Conservation (phyloP, 2,797 vertebrate species). For the Crenuchus spilurus region DNA sequence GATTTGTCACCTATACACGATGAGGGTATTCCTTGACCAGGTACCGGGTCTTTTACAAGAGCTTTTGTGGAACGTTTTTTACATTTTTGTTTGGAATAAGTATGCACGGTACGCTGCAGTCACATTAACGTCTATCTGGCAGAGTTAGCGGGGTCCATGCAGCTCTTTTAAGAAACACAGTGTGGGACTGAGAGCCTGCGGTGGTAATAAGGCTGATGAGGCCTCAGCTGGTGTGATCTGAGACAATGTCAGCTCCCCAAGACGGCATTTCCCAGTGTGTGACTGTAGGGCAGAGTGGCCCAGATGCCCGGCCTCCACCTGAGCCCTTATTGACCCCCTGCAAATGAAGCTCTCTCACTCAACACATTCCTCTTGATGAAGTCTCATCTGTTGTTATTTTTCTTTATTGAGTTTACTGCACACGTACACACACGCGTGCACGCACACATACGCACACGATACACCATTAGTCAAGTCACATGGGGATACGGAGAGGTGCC, state of each 20-base stretch:
- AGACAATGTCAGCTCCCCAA: constrained; percentile 37
- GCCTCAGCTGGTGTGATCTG: constrained; percentile 44
- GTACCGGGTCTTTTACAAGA: background rate
- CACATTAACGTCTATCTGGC: background rate
- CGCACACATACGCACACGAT: constrained; percentile 38
- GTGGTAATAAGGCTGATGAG: constrained; percentile 31
- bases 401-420: constrained; percentile 48
- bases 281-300: constrained; percentile 55
- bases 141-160: background rate
- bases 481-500: constrained; percentile 47
- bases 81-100: background rate
- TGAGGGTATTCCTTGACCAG: too few species aligned
- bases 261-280: constrained; percentile 27
- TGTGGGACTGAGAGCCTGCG: background rate
- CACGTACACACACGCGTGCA: constrained; percentile 44
- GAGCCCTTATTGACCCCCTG: background rate
- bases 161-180: background rate
- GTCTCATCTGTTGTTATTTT: background rate
- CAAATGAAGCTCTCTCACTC: constrained; percentile 14
- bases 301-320: background rate
- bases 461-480: constrained; percentile 57
- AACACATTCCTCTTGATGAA: constrained; percentile 13
- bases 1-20: too few species aligned
- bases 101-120: background rate
- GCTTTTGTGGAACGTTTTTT: too few species aligned